Base-by-base conservation (phyloP, 2,888 invertebrate genomes). In the Oxycera nigricornis region DNA sequence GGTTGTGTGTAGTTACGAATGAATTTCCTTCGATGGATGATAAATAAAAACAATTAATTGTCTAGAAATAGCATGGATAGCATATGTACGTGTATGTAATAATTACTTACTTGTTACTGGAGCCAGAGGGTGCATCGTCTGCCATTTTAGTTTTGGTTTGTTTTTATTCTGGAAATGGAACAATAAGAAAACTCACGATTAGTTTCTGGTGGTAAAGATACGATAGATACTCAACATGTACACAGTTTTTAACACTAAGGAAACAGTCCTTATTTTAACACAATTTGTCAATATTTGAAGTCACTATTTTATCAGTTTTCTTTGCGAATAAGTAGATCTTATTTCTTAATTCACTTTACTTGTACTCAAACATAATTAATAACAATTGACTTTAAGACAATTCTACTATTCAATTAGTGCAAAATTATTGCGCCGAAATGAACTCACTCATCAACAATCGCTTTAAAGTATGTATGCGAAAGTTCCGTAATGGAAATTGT, bases 71-170 rank as follows among this genome's bases (percentile, higher is more conserved):
- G 24, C 22, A 57, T 1, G 28, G 57, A 57, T 11, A 57, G n/a
- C 24, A 55, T 46, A n/a, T n/a, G n/a, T n/a, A 67, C 41, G 46
- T n/a, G n/a, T n/a, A n/a, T n/a, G n/a, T n/a, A n/a, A n/a, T n/a
- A n/a, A n/a, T n/a, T n/a, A 77, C 80, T 80, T 80, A 80, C 80
- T 80, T 79, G 74, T 74, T 79, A n/a, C 52, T 52, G 17, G 79
- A 79, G 65, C 80, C 78, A 26, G 80, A 77, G 22, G 80, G 76
- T 61, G 74, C 77, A 73, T 76, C 76, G 52, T 73, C 73, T 50
- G 75, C 74, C 77, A 77, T 77, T 70, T 72, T 75, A n/a, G 41
- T 65, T 24, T 46, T 28, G 39, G 17, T 55, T 57, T 31, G 22
- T 55, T 72, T 20, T 9, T 22, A 55, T 17, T 35, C 70, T 73